Evolutionary conservation across 92 coral and sea anemone genomes (phyloP).

Genomic region (Hydrozoanthus gracilis): DNA sequence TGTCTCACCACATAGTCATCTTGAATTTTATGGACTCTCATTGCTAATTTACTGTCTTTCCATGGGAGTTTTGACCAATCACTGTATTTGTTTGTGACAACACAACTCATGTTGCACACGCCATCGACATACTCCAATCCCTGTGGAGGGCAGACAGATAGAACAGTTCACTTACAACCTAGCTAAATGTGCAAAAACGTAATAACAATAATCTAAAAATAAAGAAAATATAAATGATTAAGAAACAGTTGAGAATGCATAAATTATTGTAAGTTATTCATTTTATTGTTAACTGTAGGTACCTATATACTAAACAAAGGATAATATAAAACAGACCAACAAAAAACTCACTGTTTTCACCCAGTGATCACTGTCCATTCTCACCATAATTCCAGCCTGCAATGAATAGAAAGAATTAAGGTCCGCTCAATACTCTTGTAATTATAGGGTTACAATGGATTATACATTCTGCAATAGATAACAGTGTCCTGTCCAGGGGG

Average conservation of each 20-base stretch:
- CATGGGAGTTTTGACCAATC: constrained; percentile 87
- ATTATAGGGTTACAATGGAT: not conserved
- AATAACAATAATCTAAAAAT: too few species aligned
- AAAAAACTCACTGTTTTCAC: constrained; percentile 65
- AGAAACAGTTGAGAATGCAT: too few species aligned
- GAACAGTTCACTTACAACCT: too few species aligned
- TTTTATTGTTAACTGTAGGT: too few species aligned
- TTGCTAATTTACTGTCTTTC: constrained; percentile 71
- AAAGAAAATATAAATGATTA: too few species aligned
- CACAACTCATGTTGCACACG: constrained; percentile 71
- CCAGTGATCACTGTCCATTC: constrained; percentile 88
- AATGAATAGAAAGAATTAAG: not conserved
- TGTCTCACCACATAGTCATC: constrained; percentile 87
- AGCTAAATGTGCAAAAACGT: too few species aligned
- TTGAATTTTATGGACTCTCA: constrained; percentile 74
- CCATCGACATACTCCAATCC: constrained; percentile 89
- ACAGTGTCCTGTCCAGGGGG: too few species aligned
- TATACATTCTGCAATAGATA: not conserved
- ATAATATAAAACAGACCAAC: too few species aligned
- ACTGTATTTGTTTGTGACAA: constrained; percentile 81
- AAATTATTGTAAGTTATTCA: too few species aligned
- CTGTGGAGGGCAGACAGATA: constrained; percentile 17
- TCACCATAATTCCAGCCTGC: constrained; percentile 87
- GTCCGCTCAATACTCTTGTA: not conserved
- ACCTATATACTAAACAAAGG: not conserved